These are phyloP conservation scores for Drosophila micromelanica DNA, from an alignment of 1,140 invertebrate species.

Conservation along the genomic window DNA sequence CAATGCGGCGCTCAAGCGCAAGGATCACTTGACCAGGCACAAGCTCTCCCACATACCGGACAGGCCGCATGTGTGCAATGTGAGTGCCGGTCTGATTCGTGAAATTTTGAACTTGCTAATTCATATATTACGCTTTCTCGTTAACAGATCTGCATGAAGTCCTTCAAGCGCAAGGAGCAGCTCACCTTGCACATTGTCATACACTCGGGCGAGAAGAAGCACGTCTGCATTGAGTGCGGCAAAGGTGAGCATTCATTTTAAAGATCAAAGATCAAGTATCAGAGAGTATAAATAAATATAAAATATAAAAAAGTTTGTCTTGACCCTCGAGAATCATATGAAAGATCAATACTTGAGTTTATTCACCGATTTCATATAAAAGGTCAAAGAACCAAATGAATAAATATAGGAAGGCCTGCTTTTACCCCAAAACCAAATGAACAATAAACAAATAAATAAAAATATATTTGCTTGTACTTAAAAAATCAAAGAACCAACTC, in stretches of 20 bases:
- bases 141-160: slow-evolving; percentile 90
- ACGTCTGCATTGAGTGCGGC: slow-evolving; percentile 93
- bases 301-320: too few species aligned
- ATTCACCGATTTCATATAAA: too few species aligned
- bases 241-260: slow-evolving; percentile 87
- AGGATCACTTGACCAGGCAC: slow-evolving; percentile 92
- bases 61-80: slow-evolving; percentile 92
- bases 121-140: background rate
- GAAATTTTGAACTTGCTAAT: too few species aligned
- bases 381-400: too few species aligned
- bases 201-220: slow-evolving; percentile 93
- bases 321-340: too few species aligned
- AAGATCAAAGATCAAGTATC: background rate
- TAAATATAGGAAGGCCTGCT: too few species aligned
- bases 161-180: slow-evolving; percentile 94
- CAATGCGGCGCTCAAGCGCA: slow-evolving; percentile 92
- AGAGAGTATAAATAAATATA: background rate
- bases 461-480: too few species aligned
- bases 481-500: too few species aligned
- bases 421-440: too few species aligned
- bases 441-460: too few species aligned
- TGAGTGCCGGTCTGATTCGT: slow-evolving; percentile 44
- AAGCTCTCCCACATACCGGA: slow-evolving; percentile 93
- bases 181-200: slow-evolving; percentile 93
- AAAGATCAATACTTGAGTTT: too few species aligned